phyloP scores from a whole-genome alignment of 23 tunicate genomes.

The Botrylloides violaceus region DNA sequence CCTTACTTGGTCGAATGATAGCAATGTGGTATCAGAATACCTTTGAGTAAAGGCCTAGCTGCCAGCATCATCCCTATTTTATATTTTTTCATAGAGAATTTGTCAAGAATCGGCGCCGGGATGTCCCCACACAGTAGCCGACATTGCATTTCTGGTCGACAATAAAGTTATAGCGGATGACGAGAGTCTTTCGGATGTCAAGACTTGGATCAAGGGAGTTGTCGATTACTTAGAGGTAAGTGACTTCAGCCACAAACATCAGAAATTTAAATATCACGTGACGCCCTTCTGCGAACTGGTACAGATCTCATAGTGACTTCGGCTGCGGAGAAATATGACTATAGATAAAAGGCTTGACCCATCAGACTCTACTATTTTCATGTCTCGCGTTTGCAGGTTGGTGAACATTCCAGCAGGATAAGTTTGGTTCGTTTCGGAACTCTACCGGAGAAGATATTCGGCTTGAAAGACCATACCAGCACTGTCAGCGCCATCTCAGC shows the following conservation, averaged over 20 bases:
- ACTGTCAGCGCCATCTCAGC: slow-evolving; percentile 46
- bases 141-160: slow-evolving; percentile 72
- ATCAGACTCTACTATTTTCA: background rate
- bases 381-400: slow-evolving; percentile 30
- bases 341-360: background rate
- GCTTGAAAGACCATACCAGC: slow-evolving; percentile 33
- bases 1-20: background rate
- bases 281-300: background rate
- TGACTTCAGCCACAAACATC: background rate
- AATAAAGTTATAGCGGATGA: slow-evolving; percentile 45
- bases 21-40: background rate
- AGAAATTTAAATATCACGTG: background rate
- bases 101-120: slow-evolving; percentile 50
- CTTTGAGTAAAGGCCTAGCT: too few species aligned
- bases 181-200: slow-evolving; percentile 57
- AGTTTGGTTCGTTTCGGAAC: slow-evolving; percentile 59
- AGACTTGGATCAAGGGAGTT: slow-evolving; percentile 61
- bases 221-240: slow-evolving; percentile 71
- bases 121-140: slow-evolving; percentile 64
- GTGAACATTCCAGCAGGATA: slow-evolving; percentile 53
- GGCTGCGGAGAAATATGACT: background rate
- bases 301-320: background rate
- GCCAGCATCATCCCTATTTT: too few species aligned
- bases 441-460: slow-evolving; percentile 38
- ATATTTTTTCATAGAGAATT: slow-evolving; percentile 43